These are phyloP conservation scores for Ascaphus truei DNA, from an alignment of 2,113 vertebrate species.

Conservation along the genomic window DNA sequence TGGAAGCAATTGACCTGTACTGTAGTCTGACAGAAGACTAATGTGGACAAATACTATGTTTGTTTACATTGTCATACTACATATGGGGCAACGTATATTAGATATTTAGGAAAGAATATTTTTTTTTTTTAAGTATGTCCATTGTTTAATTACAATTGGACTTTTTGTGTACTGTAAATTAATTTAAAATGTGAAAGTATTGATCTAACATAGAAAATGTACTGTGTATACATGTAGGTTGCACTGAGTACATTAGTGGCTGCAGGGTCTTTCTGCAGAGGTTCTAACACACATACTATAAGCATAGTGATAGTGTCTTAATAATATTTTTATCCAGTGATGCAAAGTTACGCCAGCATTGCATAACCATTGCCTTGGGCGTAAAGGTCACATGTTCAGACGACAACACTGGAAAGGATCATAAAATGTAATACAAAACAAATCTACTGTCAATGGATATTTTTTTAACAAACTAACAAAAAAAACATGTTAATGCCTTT, in stretches of 20 bases:
- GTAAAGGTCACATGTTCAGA: neutral
- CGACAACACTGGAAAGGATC: constrained; percentile 8
- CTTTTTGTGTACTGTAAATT: neutral
- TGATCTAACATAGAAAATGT: neutral
- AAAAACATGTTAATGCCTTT: constrained; percentile 31
- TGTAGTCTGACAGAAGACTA: neutral
- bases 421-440: neutral
- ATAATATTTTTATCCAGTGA: neutral
- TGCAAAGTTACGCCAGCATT: too few relatives aligned
- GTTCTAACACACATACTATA: too few relatives aligned
- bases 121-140: neutral
- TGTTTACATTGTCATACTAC: neutral
- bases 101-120: neutral
- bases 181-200: constrained; percentile 16
- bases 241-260: neutral
- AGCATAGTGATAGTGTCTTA: neutral
- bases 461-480: constrained; percentile 35
- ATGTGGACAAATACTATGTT: neutral
- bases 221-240: too few relatives aligned
- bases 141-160: neutral
- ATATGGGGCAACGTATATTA: constrained; percentile 13
- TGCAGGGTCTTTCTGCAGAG: too few relatives aligned
- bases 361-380: neutral
- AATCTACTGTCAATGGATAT: constrained; percentile 24
- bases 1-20: neutral